Evolutionary conservation across 2,113 vertebrate genomes (phyloP).

Genomic region (Myotis davidii): DNA sequence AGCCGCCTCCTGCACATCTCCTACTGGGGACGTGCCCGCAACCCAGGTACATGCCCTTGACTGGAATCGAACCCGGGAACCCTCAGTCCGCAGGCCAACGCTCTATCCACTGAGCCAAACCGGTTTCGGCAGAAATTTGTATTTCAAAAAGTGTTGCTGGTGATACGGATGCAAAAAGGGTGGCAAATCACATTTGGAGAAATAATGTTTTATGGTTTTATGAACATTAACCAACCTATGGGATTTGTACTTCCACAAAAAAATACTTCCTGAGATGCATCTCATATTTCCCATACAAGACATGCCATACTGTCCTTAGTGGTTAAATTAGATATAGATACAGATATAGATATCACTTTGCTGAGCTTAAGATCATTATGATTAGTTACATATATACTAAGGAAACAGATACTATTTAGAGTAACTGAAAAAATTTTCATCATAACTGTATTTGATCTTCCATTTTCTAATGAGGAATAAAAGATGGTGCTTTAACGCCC

Average conservation of each 20-base stretch:
- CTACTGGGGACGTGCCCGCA: too few relatives aligned
- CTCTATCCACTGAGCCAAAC: too few relatives aligned
- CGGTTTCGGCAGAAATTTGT: constrained; percentile 29
- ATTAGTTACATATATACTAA: background rate
- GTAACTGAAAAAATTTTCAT: background rate
- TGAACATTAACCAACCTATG: background rate
- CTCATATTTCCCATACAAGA: background rate
- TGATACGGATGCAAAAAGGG: background rate
- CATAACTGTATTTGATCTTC: background rate
- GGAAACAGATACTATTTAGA: background rate
- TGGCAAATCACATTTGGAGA: background rate
- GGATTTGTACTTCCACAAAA: background rate
- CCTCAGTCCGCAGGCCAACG: too few relatives aligned
- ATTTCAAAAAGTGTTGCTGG: constrained; percentile 13
- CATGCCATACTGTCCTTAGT: background rate
- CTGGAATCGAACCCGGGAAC: too few relatives aligned
- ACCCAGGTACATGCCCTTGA: too few relatives aligned
- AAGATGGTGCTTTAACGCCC: background rate
- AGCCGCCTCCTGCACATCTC: too few relatives aligned
- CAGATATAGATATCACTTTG: background rate
- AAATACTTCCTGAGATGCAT: background rate
- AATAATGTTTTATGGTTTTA: background rate
- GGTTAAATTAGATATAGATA: constrained; percentile 1
- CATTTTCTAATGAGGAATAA: background rate
- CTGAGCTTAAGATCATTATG: background rate